phyloP scores from a whole-genome alignment of 2,888 invertebrate species.

The Mongoloraphidia duomilia region DNA sequence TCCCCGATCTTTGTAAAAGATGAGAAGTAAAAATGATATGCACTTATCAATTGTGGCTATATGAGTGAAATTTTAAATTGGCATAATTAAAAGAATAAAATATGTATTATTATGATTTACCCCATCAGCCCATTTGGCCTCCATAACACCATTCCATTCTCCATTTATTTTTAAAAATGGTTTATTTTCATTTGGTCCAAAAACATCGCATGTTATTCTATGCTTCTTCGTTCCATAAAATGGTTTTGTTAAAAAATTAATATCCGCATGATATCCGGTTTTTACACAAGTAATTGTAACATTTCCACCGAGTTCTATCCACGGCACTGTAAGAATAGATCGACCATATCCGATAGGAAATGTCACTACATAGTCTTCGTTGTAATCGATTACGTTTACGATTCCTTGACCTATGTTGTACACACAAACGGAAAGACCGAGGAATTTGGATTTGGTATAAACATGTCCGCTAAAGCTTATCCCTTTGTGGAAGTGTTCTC shows the following conservation, averaged over 20 bases:
- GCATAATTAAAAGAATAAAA: conserved; percentile 1
- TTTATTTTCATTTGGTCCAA: conserved; percentile 70
- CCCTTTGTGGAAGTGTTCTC: conserved; percentile 81
- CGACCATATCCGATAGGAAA: conserved; percentile 99
- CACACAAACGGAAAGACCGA: conserved; percentile 93
- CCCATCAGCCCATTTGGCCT: conserved; percentile 73
- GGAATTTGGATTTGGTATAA: conserved; percentile 98
- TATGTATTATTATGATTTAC: conserved; percentile 25
- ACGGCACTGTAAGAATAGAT: conserved; percentile 93
- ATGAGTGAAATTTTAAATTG: background rate
- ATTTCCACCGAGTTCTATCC: conserved; percentile 95
- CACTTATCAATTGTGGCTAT: background rate
- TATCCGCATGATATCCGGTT: conserved; percentile 81
- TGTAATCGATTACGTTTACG: conserved; percentile 76
- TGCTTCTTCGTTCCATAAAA: conserved; percentile 96
- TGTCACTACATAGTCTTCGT: conserved; percentile 88
- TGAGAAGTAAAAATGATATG: no score
- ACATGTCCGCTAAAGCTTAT: conserved; percentile 91
- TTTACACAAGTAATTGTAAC: conserved; percentile 82
- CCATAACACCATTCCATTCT: conserved; percentile 96
- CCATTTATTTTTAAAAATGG: conserved; percentile 80
- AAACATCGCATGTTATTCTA: conserved; percentile 69
- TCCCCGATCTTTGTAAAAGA: no score
- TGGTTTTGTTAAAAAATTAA: conserved; percentile 96
- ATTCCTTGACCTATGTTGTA: conserved; percentile 93